Percentiles rank a stretch among this genome's conserved stretches.
These are phyloP conservation scores for Archips xylosteana DNA, from an alignment of 2,888 invertebrate genomes.

Conservation along the genomic window DNA sequence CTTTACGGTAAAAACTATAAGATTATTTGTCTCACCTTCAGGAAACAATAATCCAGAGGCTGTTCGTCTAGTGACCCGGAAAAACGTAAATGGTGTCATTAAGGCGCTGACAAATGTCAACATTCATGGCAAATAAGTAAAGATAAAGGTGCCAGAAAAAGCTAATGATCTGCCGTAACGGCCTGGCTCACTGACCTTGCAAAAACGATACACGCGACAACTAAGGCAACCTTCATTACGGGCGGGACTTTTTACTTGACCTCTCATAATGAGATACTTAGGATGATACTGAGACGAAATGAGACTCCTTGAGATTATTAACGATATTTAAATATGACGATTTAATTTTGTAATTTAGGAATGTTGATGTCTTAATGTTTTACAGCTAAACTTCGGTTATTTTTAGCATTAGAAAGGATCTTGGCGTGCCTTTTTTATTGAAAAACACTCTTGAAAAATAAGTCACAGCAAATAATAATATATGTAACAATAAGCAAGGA, in stretches of 20 bases:
- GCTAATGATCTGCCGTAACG: conserved; percentile 23
- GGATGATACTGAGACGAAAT: conserved; percentile 5
- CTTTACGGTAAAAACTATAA: too few relatives aligned
- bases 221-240: conserved; percentile 34
- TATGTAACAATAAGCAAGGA: too few relatives aligned
- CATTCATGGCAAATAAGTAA: conserved; percentile 22
- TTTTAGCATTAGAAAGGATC: too few relatives aligned
- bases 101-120: background rate
- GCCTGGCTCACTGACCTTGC: conserved; percentile 19
- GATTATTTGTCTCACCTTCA: background rate
- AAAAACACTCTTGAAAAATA: too few relatives aligned
- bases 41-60: background rate
- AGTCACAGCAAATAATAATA: too few relatives aligned
- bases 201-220: conserved; percentile 35
- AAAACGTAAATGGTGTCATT: background rate
- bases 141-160: conserved; percentile 27
- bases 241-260: conserved; percentile 28
- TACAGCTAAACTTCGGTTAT: too few relatives aligned
- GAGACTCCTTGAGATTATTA: conserved; percentile 9
- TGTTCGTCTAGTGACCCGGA: background rate
- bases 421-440: too few relatives aligned
- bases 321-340: background rate
- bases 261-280: conserved; percentile 11
- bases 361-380: background rate
- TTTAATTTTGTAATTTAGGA: background rate